A percentile compares a stretch with the other conserved stretches of the same genome.
These are phyloP conservation scores for Camponotus floridanus DNA, from an alignment of 1,140 invertebrate species.

Conservation along the genomic window DNA sequence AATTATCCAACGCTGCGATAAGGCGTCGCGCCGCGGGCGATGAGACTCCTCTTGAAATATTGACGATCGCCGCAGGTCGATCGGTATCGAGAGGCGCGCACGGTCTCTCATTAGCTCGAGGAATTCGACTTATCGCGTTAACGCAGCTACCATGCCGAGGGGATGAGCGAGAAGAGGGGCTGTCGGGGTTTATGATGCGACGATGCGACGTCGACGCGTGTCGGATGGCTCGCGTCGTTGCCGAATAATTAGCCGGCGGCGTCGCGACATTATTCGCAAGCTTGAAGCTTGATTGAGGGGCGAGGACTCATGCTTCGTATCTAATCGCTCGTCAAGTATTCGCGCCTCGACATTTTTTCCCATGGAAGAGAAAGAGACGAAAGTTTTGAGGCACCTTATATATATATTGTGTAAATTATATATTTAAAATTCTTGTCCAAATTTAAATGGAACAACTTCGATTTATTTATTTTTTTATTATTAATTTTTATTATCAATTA, in stretches of 20 bases:
- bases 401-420: no score
- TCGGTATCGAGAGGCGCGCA: slow-evolving; percentile 43
- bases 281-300: slow-evolving; percentile 5
- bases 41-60: slow-evolving; percentile 56
- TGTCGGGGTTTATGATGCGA: slow-evolving; percentile 15
- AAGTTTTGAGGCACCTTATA: background rate
- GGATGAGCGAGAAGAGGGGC: background rate
- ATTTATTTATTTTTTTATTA: no score
- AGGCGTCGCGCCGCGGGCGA: slow-evolving; percentile 33
- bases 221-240: slow-evolving; percentile 46
- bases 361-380: background rate
- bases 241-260: slow-evolving; percentile 40
- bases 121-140: slow-evolving; percentile 72
- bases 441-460: background rate
- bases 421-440: background rate
- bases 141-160: slow-evolving; percentile 52
- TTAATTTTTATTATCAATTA: no score
- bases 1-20: slow-evolving; percentile 71
- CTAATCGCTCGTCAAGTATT: slow-evolving; percentile 3
- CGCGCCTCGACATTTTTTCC: background rate
- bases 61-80: slow-evolving; percentile 43
- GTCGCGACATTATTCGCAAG: slow-evolving; percentile 52
- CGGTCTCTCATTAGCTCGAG: slow-evolving; percentile 61
- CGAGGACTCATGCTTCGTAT: background rate
- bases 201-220: slow-evolving; percentile 45